phyloP scores from a whole-genome alignment of 2,888 invertebrate species.

The Uloborus plumipes region DNA sequence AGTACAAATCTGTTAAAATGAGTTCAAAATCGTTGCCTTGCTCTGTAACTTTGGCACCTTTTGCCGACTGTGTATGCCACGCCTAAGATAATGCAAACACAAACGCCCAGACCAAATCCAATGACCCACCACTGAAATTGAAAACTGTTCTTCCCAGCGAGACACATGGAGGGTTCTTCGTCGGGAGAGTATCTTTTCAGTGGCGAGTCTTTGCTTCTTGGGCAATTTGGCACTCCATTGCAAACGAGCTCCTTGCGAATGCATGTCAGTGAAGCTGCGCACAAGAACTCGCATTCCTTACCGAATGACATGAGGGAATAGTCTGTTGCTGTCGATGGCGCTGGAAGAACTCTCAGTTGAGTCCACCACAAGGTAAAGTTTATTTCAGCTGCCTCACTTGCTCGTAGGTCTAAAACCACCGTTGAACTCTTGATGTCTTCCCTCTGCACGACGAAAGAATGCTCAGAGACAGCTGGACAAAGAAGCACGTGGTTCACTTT shows the following conservation, averaged over 20 bases:
- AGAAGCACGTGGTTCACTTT: conserved; percentile 61
- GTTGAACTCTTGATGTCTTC: conserved; percentile 56
- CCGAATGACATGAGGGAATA: conserved; percentile 64
- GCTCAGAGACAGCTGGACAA: conserved; percentile 49
- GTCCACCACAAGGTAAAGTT: conserved; percentile 66
- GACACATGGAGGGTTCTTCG: conserved; percentile 60
- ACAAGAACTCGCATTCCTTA: conserved; percentile 84
- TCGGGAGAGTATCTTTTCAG: conserved; percentile 48
- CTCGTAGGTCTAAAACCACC: conserved; percentile 55
- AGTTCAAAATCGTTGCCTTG: conserved; percentile 48
- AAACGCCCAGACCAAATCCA: conserved; percentile 55
- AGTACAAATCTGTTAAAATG: conserved; percentile 10
- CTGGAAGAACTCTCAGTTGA: conserved; percentile 62
- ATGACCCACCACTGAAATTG: conserved; percentile 62
- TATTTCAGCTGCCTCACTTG: conserved; percentile 50
- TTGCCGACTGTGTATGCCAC: conserved; percentile 50
- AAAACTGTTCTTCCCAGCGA: conserved; percentile 40
- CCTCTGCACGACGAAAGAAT: conserved; percentile 57
- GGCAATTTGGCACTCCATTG: conserved; percentile 88
- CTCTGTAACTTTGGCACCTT: conserved; percentile 58
- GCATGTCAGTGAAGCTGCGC: conserved; percentile 85
- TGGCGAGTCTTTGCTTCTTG: conserved; percentile 70
- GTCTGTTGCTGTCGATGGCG: conserved; percentile 62
- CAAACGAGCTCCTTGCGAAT: conserved; percentile 87
- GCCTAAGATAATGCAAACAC: conserved; percentile 48